Percentiles rank a stretch among this genome's conserved stretches.
These are phyloP conservation scores for Actinemys pallida DNA, from an alignment of 2,113 vertebrate species.

Conservation along the genomic window DNA sequence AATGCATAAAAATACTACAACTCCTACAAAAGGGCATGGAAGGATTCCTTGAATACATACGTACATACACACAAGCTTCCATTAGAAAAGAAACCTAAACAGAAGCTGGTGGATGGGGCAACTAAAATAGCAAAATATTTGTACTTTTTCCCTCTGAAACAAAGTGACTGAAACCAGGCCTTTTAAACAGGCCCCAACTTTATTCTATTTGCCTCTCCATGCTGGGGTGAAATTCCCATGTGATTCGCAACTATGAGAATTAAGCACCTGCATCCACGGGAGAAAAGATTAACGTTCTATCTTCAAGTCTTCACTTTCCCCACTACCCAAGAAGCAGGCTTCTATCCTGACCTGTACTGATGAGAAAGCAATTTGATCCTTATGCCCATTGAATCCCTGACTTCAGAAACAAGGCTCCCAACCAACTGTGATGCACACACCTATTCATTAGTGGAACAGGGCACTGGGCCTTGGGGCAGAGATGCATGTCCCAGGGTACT, in stretches of 20 bases:
- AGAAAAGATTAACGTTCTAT: neutral
- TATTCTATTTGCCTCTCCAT: neutral
- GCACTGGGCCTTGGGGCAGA: neutral
- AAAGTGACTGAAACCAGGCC: neutral
- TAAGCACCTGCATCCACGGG: neutral
- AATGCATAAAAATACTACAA: constrained; percentile 15
- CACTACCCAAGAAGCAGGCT: fast-evolving
- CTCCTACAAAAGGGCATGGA: neutral
- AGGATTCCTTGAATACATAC: constrained; percentile 16
- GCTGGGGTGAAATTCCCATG: neutral
- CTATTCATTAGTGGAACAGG: fast-evolving
- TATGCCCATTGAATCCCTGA: neutral
- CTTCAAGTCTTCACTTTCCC: neutral
- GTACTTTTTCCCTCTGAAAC: neutral
- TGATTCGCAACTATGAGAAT: neutral
- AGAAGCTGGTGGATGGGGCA: constrained; percentile 11
- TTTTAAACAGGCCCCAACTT: neutral
- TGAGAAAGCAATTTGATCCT: neutral
- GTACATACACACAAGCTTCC: neutral
- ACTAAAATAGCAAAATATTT: constrained; percentile 26
- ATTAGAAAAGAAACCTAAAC: neutral
- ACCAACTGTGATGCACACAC: fast-evolving
- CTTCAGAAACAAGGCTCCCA: neutral
- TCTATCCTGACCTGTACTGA: neutral
- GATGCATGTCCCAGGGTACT: fast-evolving